Evolutionary conservation across 2,113 vertebrate species (phyloP), one percentile per base, ranked within the genome.

Genomic region (Odontesthes bonariensis): DNA sequence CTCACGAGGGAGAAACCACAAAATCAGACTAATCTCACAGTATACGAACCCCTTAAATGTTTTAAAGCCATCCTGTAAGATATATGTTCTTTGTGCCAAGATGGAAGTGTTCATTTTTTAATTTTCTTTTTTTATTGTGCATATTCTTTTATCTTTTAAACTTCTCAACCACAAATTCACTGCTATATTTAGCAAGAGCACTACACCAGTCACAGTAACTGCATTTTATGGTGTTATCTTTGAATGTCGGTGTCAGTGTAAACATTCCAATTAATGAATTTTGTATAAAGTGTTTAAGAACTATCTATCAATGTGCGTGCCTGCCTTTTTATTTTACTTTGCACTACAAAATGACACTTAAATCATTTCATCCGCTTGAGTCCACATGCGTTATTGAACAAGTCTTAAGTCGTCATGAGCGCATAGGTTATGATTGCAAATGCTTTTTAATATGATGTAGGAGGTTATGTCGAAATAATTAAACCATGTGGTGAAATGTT

Each of bases 71-170:
- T 74, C 84, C 54, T 90, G 64, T 88, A 64, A 83, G 32, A 70
- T 62, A 79, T 31, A 84, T 46, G 54, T 80, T 87, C 85, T 87
- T 90, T 66, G 93, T 95, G 93, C 94, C 94, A 94, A 93, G 78
- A 75, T 88, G 72, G 70, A 89, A 87, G 64, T 84, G 73, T 89
- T 88, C 58, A 80, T 59, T 83, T 85, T 86, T 67, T 1, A 53
- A 35, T 13, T n/a, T 69, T 55, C 64, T 44, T 23, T 80, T 52
- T 33, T 71, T 38, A n/a, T 69, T 83, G 6, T 22, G 22, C 75
- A 8, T 35, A 35, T 35, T 82, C 86, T 86, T 35, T 80, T 31
- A 55, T 68, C 17, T 57, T 83, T 82, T 81, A 66, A 84, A 86
- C 70, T 82, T 88, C 76, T 77, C 79, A 76, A 58, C 59, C 60